Percentiles rank a stretch among this genome's conserved stretches.
These are phyloP conservation scores for Gadus macrocephalus DNA, from an alignment of 2,113 vertebrate genomes.

Conservation along the genomic window DNA sequence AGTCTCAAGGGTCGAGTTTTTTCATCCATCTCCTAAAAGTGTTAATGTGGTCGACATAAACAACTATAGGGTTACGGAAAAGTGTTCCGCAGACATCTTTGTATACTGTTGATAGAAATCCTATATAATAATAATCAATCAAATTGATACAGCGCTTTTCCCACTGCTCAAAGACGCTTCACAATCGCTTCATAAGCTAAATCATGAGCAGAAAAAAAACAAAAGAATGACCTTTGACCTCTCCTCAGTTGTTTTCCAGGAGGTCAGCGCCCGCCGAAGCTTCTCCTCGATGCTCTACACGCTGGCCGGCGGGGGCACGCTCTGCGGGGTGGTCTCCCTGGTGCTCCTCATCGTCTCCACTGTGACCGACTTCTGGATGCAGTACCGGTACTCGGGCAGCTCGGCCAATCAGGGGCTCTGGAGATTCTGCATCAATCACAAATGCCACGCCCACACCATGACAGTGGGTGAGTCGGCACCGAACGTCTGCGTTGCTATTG, in stretches of 20 bases:
- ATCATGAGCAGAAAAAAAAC: too few species aligned
- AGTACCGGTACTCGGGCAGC: slow-evolving; percentile 74
- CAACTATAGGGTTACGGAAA: too few species aligned
- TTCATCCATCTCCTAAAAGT: too few species aligned
- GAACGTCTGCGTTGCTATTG: neutral
- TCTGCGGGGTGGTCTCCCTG: slow-evolving; percentile 74
- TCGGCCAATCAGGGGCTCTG: slow-evolving; percentile 80
- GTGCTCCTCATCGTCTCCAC: slow-evolving; percentile 80
- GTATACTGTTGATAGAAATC: too few species aligned
- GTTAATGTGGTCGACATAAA: too few species aligned
- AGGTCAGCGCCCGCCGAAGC: slow-evolving; percentile 41
- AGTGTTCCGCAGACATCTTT: too few species aligned
- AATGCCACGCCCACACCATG: slow-evolving; percentile 77
- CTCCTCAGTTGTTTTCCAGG: slow-evolving; percentile 43
- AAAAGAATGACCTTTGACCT: too few species aligned
- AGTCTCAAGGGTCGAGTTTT: too few species aligned
- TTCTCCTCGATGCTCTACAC: slow-evolving; percentile 70
- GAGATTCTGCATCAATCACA: slow-evolving; percentile 78
- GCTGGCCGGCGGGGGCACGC: slow-evolving; percentile 74
- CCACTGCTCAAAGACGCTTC: too few species aligned
- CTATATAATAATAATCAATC: too few species aligned
- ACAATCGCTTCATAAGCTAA: too few species aligned
- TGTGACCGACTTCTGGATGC: slow-evolving; percentile 81
- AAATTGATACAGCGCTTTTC: too few species aligned
- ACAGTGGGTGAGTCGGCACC: slow-evolving; percentile 71